Conservation (phyloP, 2,797 vertebrate genomes). For the Hafferia zeledoni region DNA sequence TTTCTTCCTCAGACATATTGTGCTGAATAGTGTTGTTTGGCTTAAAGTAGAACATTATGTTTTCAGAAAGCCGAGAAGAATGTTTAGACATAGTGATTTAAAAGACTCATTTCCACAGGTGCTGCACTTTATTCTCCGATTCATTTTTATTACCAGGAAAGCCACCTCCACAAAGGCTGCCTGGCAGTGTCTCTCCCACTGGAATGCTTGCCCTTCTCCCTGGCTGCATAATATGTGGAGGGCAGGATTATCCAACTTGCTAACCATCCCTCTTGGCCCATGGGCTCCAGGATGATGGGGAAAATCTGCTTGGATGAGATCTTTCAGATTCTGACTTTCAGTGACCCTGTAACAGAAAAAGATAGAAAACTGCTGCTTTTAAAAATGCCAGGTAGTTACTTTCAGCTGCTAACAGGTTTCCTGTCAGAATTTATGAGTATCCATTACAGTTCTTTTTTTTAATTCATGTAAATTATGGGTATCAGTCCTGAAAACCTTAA, state of each 20-base stretch:
- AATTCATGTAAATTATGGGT: background rate
- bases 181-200: background rate
- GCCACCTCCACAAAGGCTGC: slow-evolving; percentile 9
- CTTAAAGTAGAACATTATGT: background rate
- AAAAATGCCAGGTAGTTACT: background rate
- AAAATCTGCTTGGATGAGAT: slow-evolving; percentile 31
- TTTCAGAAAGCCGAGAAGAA: slow-evolving; percentile 10
- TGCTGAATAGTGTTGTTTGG: background rate
- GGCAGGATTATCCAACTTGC: slow-evolving; percentile 26
- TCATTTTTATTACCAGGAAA: slow-evolving; percentile 17
- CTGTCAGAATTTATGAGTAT: background rate
- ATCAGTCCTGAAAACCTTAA: background rate
- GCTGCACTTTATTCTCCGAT: background rate
- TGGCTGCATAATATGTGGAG: slow-evolving; percentile 58
- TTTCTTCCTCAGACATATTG: slow-evolving; percentile 22
- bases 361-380: slow-evolving; percentile 33
- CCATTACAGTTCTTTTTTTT: background rate
- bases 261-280: slow-evolving; percentile 16
- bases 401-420: background rate
- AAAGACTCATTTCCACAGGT: slow-evolving; percentile 11
- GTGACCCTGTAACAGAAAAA: slow-evolving; percentile 37
- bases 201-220: slow-evolving; percentile 56
- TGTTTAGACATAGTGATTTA: slow-evolving; percentile 17
- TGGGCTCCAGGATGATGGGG: background rate
- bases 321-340: slow-evolving; percentile 56